Conservation (phyloP, 2,888 invertebrate species). For the Apamea crenata region DNA sequence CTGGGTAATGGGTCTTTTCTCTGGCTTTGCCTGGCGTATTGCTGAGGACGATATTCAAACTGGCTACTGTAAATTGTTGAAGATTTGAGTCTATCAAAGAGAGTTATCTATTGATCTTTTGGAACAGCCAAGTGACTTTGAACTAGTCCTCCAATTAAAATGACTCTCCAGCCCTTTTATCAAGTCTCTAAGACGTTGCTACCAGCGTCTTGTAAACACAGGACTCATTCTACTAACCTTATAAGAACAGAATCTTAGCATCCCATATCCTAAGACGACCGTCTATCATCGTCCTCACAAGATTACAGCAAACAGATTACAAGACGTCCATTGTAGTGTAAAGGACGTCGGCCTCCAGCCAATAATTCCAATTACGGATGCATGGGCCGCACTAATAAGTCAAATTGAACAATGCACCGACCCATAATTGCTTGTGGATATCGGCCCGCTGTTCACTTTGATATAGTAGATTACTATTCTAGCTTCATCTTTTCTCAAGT, state of each 20-base stretch:
- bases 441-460: slow-evolving; percentile 60
- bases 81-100: neutral
- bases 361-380: slow-evolving; percentile 84
- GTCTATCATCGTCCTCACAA: slow-evolving; percentile 61
- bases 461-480: slow-evolving; percentile 23
- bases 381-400: slow-evolving; percentile 82
- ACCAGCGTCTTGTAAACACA: neutral
- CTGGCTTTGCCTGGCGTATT: neutral
- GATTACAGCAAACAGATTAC: slow-evolving; percentile 70
- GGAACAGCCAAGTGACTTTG: neutral
- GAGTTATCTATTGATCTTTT: neutral
- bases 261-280: neutral
- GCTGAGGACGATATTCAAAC: neutral
- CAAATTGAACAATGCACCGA: slow-evolving; percentile 85
- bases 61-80: neutral
- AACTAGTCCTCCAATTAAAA: neutral
- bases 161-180: neutral
- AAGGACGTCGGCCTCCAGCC: slow-evolving; percentile 66
- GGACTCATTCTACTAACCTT: neutral
- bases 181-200: neutral
- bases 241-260: slow-evolving; percentile 1
- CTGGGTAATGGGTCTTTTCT: neutral
- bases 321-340: slow-evolving; percentile 67
- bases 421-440: slow-evolving; percentile 80
- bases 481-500: slow-evolving; percentile 34